These are phyloP conservation scores for Liolophura sinensis DNA, from an alignment of 1,140 invertebrate genomes.

Conservation along the genomic window DNA sequence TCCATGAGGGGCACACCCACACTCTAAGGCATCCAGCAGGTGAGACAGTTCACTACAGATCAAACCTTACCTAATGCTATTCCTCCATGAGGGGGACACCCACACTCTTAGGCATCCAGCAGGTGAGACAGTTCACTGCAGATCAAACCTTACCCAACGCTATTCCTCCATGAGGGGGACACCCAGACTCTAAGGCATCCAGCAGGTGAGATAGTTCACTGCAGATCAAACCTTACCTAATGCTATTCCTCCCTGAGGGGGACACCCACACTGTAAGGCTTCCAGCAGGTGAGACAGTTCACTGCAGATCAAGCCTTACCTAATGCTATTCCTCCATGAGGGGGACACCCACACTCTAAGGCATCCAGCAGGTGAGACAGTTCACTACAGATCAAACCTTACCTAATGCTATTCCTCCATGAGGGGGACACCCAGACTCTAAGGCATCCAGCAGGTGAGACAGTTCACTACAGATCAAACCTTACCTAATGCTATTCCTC, in stretches of 20 bases:
- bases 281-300: constrained; percentile 82
- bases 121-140: no score
- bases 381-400: no score
- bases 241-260: constrained; percentile 98
- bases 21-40: constrained; percentile 83
- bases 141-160: constrained; percentile 85
- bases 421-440: constrained; percentile 89
- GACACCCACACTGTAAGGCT: constrained; percentile 87
- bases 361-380: constrained; percentile 87
- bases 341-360: constrained; percentile 87
- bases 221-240: no score
- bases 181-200: constrained; percentile 84
- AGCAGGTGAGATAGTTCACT: constrained; percentile 79
- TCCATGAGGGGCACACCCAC: constrained; percentile 96
- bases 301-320: no score
- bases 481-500: constrained; percentile 91
- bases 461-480: no score
- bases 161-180: constrained; percentile 98
- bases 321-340: constrained; percentile 97
- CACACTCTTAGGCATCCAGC: no score
- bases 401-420: constrained; percentile 96
- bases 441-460: constrained; percentile 87
- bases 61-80: no score
- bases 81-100: no score
- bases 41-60: constrained; percentile 75